Evolutionary conservation across 2,888 invertebrate species (phyloP), one percentile per base, ranked within the genome.

Genomic region (Caenorhabditis panamensis): DNA sequence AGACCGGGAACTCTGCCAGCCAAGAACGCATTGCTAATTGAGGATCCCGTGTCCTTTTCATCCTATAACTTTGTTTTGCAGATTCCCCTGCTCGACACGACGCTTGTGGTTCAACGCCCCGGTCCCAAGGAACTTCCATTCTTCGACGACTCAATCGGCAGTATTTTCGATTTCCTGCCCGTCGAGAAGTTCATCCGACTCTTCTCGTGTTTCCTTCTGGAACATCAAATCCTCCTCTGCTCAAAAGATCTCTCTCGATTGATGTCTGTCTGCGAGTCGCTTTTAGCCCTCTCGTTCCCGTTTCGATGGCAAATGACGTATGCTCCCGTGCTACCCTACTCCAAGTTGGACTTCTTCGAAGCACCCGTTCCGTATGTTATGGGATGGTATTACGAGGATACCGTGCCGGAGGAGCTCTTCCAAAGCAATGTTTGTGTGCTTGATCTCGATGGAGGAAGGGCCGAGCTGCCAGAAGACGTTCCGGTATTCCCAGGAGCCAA

Each of bases 231-330:
- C 81, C 93, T 99, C 51, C 93, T 99, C 26, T 94, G 95, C 91
- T 97, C 97, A 81, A 94, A 94, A 95, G 97, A 97, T 93, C 95
- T 95, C 92, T 95, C 96, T 92, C 95, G 95, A 91, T 92, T 99
- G 88, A 98, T 98, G 96, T 93, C 97, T 83, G 96, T 99, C 18
- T 95, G 97, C 5, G 99, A 99, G 92, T 95, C 96, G 88, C 94
- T 97, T 87, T 95, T 95, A 2, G 94, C 95, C 0, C 93, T 99
- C 26, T 92, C 97, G 47, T 95, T 97, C 90, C 99, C 99, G 1
- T 99, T 98, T 91, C 93, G 94, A 28, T 99, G 99, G 99, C 96
- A 97, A 66, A 97, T 99, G 92, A 97, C 99, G 2, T 99, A 99
- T 92, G 99, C 98, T 79, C 99, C 99, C 31, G 97, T 99, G 90